Conservation (phyloP, 2,797 vertebrate species). For the Aratinga solstitialis region DNA sequence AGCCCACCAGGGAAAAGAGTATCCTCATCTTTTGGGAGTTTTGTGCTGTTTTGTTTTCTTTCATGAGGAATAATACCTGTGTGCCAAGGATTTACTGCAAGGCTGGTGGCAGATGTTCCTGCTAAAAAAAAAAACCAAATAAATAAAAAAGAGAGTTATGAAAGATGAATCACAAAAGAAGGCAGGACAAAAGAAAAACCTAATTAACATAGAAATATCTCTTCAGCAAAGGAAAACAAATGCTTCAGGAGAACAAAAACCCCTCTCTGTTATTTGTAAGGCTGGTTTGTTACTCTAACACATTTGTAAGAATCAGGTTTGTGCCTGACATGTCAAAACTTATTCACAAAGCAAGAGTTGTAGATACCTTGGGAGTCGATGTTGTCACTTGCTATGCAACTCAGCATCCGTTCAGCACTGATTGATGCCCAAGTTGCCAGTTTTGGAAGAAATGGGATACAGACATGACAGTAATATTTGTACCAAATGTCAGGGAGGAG, state of each 20-base stretch:
- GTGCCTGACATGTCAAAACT: conserved; percentile 83
- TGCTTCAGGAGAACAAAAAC: conserved; percentile 26
- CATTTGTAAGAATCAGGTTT: conserved; percentile 71
- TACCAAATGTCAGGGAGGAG: conserved; percentile 69
- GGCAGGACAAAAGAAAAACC: conserved; percentile 34
- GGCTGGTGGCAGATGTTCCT: conserved; percentile 61
- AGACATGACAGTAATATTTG: conserved; percentile 74
- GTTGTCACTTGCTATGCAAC: conserved; percentile 78
- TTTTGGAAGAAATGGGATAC: conserved; percentile 65
- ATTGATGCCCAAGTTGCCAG: conserved; percentile 79
- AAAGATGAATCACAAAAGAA: conserved; percentile 40
- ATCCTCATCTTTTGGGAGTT: conserved; percentile 65
- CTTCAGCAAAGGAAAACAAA: conserved; percentile 28
- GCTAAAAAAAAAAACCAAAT: not conserved
- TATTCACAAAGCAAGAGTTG: conserved; percentile 69
- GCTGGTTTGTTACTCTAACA: conserved; percentile 33
- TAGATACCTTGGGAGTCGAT: conserved; percentile 72
- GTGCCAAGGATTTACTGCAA: conserved; percentile 59
- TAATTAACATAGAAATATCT: conserved; percentile 65
- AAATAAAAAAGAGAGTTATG: not conserved
- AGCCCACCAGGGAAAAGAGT: conserved; percentile 67
- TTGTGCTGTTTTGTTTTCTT: conserved; percentile 54
- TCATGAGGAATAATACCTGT: conserved; percentile 70
- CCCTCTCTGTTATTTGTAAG: conserved; percentile 47
- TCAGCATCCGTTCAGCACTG: conserved; percentile 79